Evolutionary conservation across 2,113 vertebrate species (phyloP).

Genomic region (Rhombomys opimus): DNA sequence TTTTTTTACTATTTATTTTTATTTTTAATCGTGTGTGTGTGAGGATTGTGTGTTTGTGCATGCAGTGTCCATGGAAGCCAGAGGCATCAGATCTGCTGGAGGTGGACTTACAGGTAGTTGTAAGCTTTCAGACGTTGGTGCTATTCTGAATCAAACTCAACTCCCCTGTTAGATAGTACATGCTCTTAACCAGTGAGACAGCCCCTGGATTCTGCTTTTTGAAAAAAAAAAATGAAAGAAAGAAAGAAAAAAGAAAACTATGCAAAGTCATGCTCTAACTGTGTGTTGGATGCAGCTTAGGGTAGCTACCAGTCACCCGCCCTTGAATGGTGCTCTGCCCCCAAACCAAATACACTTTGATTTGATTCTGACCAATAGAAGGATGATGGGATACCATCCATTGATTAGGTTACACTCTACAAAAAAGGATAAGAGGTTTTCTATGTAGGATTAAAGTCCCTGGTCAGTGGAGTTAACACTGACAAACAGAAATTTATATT

Average conservation of each 20-base stretch:
- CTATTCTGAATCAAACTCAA: background rate
- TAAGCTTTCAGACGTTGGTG: background rate
- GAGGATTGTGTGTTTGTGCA: background rate
- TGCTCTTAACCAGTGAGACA: background rate
- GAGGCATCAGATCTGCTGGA: background rate
- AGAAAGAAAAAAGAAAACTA: background rate
- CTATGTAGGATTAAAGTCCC: background rate
- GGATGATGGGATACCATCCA: background rate
- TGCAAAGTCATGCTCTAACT: background rate
- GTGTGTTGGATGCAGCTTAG: rapidly evolving
- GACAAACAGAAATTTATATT: background rate
- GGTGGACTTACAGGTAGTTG: background rate
- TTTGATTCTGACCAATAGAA: background rate
- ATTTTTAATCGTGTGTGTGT: background rate
- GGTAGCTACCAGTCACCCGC: background rate
- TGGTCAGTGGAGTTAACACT: background rate
- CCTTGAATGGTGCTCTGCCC: background rate
- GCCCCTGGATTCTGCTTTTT: background rate
- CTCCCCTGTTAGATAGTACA: background rate
- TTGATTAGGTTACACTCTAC: background rate
- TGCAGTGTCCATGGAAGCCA: background rate
- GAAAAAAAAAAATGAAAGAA: background rate
- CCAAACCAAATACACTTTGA: background rate
- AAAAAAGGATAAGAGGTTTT: background rate
- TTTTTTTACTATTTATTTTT: background rate